phyloP scores from a whole-genome alignment of 2,888 invertebrate species.

The Oasisia sp. region DNA sequence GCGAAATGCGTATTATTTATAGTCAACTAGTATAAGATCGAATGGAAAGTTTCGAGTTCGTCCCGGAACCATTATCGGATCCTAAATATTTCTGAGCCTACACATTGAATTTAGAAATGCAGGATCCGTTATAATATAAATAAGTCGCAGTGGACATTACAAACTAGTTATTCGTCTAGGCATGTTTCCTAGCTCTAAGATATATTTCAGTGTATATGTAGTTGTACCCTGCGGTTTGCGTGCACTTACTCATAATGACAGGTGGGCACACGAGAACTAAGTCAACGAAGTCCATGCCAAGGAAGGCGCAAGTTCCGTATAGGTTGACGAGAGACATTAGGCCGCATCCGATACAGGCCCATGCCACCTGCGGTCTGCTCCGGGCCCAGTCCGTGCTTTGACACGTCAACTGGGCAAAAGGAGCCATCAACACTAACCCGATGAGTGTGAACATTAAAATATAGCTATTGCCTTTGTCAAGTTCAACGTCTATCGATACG shows the following conservation, averaged over 20 bases:
- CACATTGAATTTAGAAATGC: too few species aligned
- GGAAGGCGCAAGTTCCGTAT: background rate
- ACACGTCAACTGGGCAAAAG: background rate
- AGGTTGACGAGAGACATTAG: background rate
- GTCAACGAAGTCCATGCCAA: background rate
- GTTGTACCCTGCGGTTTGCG: background rate
- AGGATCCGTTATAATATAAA: too few species aligned
- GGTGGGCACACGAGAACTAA: background rate
- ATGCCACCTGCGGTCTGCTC: background rate
- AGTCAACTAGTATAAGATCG: too few species aligned
- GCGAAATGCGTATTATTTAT: too few species aligned
- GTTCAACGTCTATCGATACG: background rate
- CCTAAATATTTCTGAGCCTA: too few species aligned
- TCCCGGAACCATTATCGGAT: too few species aligned
- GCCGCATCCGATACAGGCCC: background rate
- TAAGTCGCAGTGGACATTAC: too few species aligned
- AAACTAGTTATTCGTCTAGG: too few species aligned
- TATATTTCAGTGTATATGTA: background rate
- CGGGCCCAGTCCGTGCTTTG: background rate
- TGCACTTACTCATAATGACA: background rate
- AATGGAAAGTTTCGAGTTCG: too few species aligned
- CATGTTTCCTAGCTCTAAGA: too few species aligned
- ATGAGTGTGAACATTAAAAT: background rate
- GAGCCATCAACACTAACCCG: background rate
- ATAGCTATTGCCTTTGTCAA: background rate